Percentiles rank a stretch among this genome's conserved stretches.
phyloP scores from a whole-genome alignment of 2,888 invertebrate genomes.

The Pecten maximus region DNA sequence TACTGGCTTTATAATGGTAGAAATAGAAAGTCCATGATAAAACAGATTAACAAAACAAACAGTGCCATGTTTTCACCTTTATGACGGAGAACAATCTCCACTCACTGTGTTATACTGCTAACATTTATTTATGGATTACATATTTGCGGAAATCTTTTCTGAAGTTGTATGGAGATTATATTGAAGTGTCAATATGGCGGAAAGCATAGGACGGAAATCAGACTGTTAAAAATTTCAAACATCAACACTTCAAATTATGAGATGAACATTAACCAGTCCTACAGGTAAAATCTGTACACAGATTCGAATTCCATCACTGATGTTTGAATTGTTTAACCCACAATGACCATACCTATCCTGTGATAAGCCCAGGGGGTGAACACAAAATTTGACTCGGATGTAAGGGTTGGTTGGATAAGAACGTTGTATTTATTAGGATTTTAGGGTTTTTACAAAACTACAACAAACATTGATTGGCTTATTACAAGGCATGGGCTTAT shows the following conservation, averaged over 20 bases:
- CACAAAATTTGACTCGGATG: too few relatives aligned
- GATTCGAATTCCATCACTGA: background rate
- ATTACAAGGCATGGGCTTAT: too few relatives aligned
- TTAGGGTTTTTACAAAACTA: too few relatives aligned
- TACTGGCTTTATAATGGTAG: background rate
- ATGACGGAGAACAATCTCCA: background rate
- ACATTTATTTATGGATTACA: background rate
- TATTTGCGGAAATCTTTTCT: background rate
- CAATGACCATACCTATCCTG: too few relatives aligned
- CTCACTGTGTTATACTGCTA: background rate
- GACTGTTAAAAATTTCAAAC: background rate
- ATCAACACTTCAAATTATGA: background rate
- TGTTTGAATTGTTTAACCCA: background rate
- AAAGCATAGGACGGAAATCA: background rate
- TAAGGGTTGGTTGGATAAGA: too few relatives aligned
- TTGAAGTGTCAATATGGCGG: background rate
- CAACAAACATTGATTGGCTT: too few relatives aligned
- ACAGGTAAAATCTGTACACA: background rate
- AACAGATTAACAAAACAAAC: constrained; percentile 4
- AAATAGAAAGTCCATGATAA: background rate
- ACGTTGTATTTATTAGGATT: too few relatives aligned
- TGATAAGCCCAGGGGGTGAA: too few relatives aligned
- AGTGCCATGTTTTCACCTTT: constrained; percentile 11
- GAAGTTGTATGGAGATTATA: background rate
- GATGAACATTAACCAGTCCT: background rate